Percentiles rank a stretch among this genome's conserved stretches.
Conservation (phyloP, 2,888 invertebrate genomes). For the Chrysopilus asiliformis region DNA sequence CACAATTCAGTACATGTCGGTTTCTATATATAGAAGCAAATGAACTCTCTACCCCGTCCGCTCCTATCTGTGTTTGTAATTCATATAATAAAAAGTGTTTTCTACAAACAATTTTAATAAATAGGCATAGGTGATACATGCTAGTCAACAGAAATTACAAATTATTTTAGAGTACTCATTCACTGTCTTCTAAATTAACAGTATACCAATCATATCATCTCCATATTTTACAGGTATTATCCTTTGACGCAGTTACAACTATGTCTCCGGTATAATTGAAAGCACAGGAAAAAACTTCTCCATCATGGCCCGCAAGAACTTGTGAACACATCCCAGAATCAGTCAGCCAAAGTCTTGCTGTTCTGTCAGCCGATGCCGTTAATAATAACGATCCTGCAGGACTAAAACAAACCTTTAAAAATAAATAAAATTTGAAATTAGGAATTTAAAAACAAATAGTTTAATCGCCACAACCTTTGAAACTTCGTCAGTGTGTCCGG, state of each 20-base stretch:
- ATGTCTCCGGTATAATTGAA: constrained; percentile 67
- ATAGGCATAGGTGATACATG: too few relatives aligned
- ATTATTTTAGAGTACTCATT: too few relatives aligned
- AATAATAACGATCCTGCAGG: constrained; percentile 60
- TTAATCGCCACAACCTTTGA: constrained; percentile 50
- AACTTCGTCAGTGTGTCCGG: constrained; percentile 54
- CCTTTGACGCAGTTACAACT: constrained; percentile 69
- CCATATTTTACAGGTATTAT: constrained; percentile 70
- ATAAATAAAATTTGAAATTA: constrained; percentile 1
- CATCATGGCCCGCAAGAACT: constrained; percentile 59
- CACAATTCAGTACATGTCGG: too few relatives aligned
- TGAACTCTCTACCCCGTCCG: too few relatives aligned
- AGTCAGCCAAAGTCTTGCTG: constrained; percentile 55
- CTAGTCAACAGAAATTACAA: too few relatives aligned
- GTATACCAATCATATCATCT: constrained; percentile 56
- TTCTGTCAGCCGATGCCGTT: constrained; percentile 63
- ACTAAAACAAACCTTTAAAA: constrained; percentile 57
- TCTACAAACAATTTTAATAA: too few relatives aligned
- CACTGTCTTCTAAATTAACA: too few relatives aligned
- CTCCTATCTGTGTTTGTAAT: too few relatives aligned
- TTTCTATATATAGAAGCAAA: too few relatives aligned
- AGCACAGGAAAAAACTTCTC: constrained; percentile 71
- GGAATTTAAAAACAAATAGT: neutral
- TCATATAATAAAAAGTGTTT: too few relatives aligned
- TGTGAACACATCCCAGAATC: constrained; percentile 55